Evolutionary conservation across 2,113 vertebrate species (phyloP), one percentile per base, ranked within the genome.

Genomic region (Gambusia affinis): DNA sequence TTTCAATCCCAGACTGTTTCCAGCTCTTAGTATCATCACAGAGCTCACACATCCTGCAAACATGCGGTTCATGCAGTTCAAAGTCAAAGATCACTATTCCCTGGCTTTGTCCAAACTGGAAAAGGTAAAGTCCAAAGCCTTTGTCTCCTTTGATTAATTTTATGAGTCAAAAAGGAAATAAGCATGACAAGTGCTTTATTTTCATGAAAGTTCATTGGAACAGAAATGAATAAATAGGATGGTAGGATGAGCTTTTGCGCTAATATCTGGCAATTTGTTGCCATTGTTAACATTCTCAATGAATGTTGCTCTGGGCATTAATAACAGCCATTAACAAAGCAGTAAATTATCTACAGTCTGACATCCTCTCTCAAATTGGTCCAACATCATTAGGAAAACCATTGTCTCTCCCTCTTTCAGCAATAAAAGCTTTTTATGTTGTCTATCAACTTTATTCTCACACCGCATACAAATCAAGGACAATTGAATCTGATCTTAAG

Each of bases 51-150:
- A 96, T 75, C 95, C 95, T 0, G 95, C 95, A 83, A 96, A 96
- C 91, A 96, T 96, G 95, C 93, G 95, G 67, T 96, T 96, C 83
- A 96, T 96, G 95, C 95, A 95, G 89, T 96, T 96, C 84, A 93
- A 94, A 89, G 95, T 95, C 63, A 96, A 96, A 89, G 95, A 96
- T 80, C 94, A 95, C 82, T 95, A 95, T 82, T 96, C 95, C 3
- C 91, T 94, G 65, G 94, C 94, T 35, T 93, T 96, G 70, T 95
- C 95, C 83, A 95, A 95, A 73, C 92, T 96, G 72, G 95, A 96
- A 84, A 96, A 96, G 94, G 95, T 96, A 84, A 35, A 8, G 39
- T 5, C 70, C 19, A 47, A 64, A 65, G 22, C 12, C 0, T 4
- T 24, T 4, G 60, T 60, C 39, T n/a, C 42, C 24, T 47, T 62